Percentiles rank a stretch among this genome's conserved stretches.
Conservation (phyloP, 2,888 invertebrate species). For the Frankliniella intonsa region DNA sequence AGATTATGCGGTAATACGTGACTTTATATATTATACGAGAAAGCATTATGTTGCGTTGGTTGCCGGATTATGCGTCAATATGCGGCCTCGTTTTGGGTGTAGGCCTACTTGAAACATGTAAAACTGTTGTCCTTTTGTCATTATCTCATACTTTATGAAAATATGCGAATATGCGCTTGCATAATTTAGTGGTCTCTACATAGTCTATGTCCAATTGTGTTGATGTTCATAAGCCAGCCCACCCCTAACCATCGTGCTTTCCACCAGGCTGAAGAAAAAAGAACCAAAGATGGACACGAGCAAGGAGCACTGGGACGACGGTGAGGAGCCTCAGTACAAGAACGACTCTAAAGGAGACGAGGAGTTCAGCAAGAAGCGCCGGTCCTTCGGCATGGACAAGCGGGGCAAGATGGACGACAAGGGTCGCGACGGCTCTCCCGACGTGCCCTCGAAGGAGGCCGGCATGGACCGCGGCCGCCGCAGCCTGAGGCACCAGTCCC, state of each 20-base stretch:
- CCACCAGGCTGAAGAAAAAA: conserved; percentile 57
- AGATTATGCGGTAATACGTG: too few species aligned
- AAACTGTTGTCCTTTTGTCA: too few species aligned
- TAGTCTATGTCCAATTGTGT: neutral
- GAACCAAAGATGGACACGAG: conserved; percentile 51
- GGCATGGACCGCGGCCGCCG: neutral
- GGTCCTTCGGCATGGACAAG: conserved; percentile 32
- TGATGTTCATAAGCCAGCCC: neutral
- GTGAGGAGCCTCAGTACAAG: conserved; percentile 42
- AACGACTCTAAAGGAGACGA: conserved; percentile 33
- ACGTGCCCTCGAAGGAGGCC: neutral
- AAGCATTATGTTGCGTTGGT: too few species aligned
- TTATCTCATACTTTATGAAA: too few species aligned
- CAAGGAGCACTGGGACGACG: conserved; percentile 44
- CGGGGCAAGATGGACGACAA: conserved; percentile 39
- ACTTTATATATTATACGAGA: too few species aligned
- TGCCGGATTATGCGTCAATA: too few species aligned
- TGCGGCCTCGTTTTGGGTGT: too few species aligned
- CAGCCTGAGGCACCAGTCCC: conserved; percentile 48
- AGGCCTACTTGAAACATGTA: too few species aligned
- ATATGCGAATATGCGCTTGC: too few species aligned
- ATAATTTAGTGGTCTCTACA: too few species aligned
- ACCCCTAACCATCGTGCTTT: conserved; percentile 25
- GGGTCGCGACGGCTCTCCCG: conserved; percentile 31
- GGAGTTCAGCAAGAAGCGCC: conserved; percentile 30